Conservation (phyloP, 2,888 invertebrate genomes). For the Epistrophe eligans region DNA sequence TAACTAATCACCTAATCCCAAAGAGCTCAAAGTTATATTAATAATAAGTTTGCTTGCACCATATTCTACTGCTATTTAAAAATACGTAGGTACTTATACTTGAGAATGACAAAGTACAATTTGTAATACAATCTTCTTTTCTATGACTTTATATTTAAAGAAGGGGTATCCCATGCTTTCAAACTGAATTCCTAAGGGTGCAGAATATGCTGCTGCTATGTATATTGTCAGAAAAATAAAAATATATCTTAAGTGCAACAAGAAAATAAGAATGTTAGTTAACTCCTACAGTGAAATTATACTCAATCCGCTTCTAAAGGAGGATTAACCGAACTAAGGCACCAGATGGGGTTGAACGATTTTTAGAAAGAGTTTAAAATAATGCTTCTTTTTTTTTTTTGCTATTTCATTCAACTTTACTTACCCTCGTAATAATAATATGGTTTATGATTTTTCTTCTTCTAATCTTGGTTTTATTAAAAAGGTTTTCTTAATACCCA, state of each 20-base stretch:
- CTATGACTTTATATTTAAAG: not conserved
- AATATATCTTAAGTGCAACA: not conserved
- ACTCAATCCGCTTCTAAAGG: not conserved
- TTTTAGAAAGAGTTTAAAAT: not conserved
- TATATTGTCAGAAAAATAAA: not conserved
- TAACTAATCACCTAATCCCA: no score
- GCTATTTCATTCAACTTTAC: not conserved
- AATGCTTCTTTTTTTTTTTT: not conserved
- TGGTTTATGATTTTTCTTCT: not conserved
- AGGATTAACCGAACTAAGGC: not conserved
- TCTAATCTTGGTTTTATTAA: not conserved
- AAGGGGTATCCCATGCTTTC: not conserved
- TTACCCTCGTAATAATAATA: not conserved
- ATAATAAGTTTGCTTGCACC: not conserved
- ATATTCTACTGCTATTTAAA: not conserved
- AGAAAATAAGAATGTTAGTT: not conserved
- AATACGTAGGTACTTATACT: not conserved
- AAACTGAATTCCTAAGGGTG: not conserved
- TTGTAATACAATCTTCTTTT: not conserved
- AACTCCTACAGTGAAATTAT: not conserved
- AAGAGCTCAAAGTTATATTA: not conserved
- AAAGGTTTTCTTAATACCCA: not conserved
- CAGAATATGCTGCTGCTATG: not conserved
- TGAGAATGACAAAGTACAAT: not conserved
- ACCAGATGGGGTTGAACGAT: not conserved